Base-by-base conservation (phyloP, 2,113 vertebrate species). In the Megatriorchis doriae region DNA sequence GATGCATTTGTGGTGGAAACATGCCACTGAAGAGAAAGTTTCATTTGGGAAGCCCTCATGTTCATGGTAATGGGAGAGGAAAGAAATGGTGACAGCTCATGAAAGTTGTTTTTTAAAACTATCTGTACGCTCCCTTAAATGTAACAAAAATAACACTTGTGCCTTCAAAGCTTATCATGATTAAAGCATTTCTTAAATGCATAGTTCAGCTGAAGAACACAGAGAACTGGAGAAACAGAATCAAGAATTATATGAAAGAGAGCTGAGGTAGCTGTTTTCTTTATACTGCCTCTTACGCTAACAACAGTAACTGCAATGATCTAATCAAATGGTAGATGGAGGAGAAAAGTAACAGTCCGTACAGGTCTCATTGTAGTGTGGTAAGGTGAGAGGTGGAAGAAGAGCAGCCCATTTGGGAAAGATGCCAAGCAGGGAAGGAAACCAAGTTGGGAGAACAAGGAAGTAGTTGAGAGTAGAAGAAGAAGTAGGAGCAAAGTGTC, bases 281-380 rank as follows among this genome's bases (percentile, higher is more conserved):
- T 84, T 91, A 16, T 66, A 18, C 52, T 61, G 11, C 18, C 31
- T 81, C 22, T 70, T 74, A 58, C 7, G 20, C 11, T 34, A 88
- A 45, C 31, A 81, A 15, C 3, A 22, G 22, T 67, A 53, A 50
- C 58, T 40, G 36, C 62, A 50, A 1, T 26, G 4, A 26, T 72
- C 23, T 72, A 63, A 85, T 62, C 12, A 56, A 70, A 42, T 53
- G 8, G 16, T 55, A 52, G 32, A 21, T 20, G 25, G 43, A 79
- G 52, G 40, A 34, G 43, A 20, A 52, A 79, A 55, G 26, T 78
- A 22, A 50, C 0, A 0, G 53, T 81, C 26, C 7, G 4, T 53
- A 36, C 52, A 75, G n/a, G 20, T 80, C 38, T 86, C 32, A 10
- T 1, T 47, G 53, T 32, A 86, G 29, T 58, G 10, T 70, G 66